These are phyloP conservation scores for Salvelinus sp. DNA, from an alignment of 2,113 vertebrate species.

Conservation along the genomic window DNA sequence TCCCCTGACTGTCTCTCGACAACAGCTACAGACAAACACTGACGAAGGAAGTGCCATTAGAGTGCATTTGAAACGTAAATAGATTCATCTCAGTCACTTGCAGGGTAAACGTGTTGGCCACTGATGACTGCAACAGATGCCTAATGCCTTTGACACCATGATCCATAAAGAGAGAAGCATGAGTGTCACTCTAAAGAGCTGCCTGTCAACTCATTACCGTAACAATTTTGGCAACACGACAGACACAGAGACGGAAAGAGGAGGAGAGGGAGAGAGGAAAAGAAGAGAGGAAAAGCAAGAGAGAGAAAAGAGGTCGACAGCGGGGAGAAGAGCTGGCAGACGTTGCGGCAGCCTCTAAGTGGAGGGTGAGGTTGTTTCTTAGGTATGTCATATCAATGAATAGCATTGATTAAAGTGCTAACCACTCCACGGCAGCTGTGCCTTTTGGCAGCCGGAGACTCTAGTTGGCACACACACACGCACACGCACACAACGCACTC, in stretches of 20 bases:
- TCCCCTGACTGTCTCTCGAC: too few species aligned
- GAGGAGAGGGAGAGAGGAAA: conserved; percentile 8
- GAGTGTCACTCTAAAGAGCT: conserved; percentile 63
- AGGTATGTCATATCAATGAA: conserved; percentile 49
- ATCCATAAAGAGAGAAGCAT: conserved; percentile 69
- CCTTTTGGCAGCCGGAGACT: conserved; percentile 31
- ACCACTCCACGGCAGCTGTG: conserved; percentile 45
- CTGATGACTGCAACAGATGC: conserved; percentile 69
- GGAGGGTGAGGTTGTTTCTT: conserved; percentile 38
- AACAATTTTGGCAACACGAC: conserved; percentile 56
- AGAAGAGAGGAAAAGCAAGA: conserved; percentile 8
- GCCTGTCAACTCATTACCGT: conserved; percentile 67
- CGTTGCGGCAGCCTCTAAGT: conserved; percentile 1
- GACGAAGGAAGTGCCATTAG: too few species aligned
- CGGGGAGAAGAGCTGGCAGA: conserved; percentile 27
- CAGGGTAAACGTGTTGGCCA: conserved; percentile 49
- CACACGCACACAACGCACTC: background rate
- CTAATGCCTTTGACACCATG: conserved; percentile 69
- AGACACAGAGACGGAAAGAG: conserved; percentile 17
- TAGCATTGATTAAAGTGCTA: conserved; percentile 48
- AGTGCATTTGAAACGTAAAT: conserved; percentile 62
- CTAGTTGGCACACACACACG: conserved; percentile 16
- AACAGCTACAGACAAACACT: too few species aligned
- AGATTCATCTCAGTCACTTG: conserved; percentile 63
- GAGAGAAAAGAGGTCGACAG: conserved; percentile 27